phyloP scores from a whole-genome alignment of 2,797 vertebrate genomes.

The Microctenopoma steveboyesi region DNA sequence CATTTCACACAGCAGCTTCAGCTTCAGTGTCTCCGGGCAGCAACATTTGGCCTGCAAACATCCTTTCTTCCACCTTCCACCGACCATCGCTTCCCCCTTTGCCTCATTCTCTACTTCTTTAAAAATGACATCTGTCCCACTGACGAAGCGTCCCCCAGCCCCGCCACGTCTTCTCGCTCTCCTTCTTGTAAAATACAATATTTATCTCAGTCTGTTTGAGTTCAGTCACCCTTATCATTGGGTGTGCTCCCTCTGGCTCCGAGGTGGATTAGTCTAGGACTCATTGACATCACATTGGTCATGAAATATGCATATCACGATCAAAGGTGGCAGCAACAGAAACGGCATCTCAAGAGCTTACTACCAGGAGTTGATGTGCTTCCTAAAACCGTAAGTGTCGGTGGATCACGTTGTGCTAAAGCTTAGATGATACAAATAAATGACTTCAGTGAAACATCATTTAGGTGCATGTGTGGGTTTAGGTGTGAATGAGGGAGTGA shows the following conservation, averaged over 20 bases:
- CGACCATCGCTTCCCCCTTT: constrained; percentile 13
- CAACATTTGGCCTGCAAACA: constrained; percentile 58
- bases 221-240: constrained; percentile 79
- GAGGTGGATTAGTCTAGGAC: constrained; percentile 79
- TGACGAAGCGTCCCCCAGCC: constrained; percentile 63
- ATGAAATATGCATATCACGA: constrained; percentile 85
- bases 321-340: constrained; percentile 78
- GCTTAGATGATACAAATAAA: constrained; percentile 37
- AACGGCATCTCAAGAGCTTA: constrained; percentile 64
- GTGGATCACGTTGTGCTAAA: constrained; percentile 19
- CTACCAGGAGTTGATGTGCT: constrained; percentile 61
- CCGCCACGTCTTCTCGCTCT: constrained; percentile 55
- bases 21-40: constrained; percentile 31
- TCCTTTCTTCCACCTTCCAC: neutral
- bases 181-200: constrained; percentile 75
- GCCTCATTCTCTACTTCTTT: constrained; percentile 45
- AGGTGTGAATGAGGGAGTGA: neutral
- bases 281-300: constrained; percentile 82
- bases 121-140: constrained; percentile 45
- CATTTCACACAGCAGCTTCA: constrained; percentile 13
- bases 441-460: constrained; percentile 16
- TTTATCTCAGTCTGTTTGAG: constrained; percentile 81
- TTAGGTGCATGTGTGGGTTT: constrained; percentile 3
- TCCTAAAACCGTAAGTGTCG: constrained; percentile 48
- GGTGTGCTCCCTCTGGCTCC: constrained; percentile 69